Base-by-base conservation (phyloP, 1,140 invertebrate genomes). In the Cydia pomonella region DNA sequence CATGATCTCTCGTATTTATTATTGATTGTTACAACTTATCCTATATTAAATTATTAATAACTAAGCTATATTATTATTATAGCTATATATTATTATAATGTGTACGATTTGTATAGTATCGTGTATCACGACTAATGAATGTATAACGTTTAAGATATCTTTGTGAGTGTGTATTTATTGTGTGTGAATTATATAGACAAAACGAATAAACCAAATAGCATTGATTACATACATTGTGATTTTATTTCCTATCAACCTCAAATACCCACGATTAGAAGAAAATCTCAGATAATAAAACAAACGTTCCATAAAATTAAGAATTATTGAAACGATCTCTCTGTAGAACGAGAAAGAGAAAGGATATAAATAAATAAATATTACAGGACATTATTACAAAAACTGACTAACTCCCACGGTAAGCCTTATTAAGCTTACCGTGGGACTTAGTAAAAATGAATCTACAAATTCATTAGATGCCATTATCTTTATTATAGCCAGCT, bases 101-200 rank as follows among this genome's bases (percentile, higher is more conserved):
- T 53, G 13, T 73, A 69, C 64, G 64, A 50, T 73, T 59, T 69
- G 63, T 66, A 69, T 71, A 41, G 75, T 76, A 76, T 73, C 75
- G 75, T 76, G 75, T 76, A 76, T 76, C 75, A 76, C 75, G 75
- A 73, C 18, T 50, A 47, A 33, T 77, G 59, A 64, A 23, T 53
- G 44, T 76, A 27, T 73, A 76, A 62, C 71, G 33, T 29, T 69
- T 69, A 72, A 76, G 71, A 63, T 73, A 75, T 76, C 10, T 76
- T 75, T 75, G 18, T 75, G 33, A 75, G 41, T 75, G 76, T 62
- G 73, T 81, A 75, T 76, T 75, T 79, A 69, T 75, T 63, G 13
- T 41, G 50, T 75, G 21, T 66, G 73, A 38, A 53, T 41, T 10
- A 74, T 75, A 38, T 63, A 23, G 74, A 66, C 29, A 75, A 73